These are phyloP conservation scores for Drosophila hydei DNA, from an alignment of 1,140 invertebrate genomes.

Conservation along the genomic window DNA sequence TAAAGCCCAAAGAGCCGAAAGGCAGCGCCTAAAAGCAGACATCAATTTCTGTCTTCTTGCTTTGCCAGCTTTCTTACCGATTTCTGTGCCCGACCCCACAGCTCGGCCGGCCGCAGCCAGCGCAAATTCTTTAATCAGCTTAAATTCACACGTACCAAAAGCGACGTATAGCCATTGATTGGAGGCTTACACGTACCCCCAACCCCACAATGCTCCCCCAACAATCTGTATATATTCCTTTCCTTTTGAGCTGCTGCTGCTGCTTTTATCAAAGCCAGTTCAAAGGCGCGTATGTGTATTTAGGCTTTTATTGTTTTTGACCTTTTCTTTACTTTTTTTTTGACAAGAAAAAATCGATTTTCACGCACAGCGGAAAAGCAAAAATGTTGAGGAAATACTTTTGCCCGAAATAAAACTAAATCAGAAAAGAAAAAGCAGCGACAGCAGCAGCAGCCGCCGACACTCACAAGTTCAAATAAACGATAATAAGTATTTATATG, in stretches of 20 bases:
- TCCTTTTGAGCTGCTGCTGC: slow-evolving; percentile 33
- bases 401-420: slow-evolving; percentile 68
- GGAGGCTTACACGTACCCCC: slow-evolving; percentile 57
- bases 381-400: slow-evolving; percentile 44
- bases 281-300: slow-evolving; percentile 81
- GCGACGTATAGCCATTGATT: slow-evolving; percentile 82
- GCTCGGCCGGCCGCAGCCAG: neutral
- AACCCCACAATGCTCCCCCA: neutral
- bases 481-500: slow-evolving; percentile 82
- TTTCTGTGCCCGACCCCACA: slow-evolving; percentile 35
- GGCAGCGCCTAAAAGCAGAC: slow-evolving; percentile 75
- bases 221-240: slow-evolving; percentile 35
- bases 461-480: slow-evolving; percentile 80
- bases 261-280: slow-evolving; percentile 78
- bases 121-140: slow-evolving; percentile 82
- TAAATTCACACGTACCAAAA: slow-evolving; percentile 83
- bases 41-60: slow-evolving; percentile 63
- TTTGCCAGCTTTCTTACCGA: slow-evolving; percentile 19
- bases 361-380: slow-evolving; percentile 37
- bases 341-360: slow-evolving; percentile 74
- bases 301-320: slow-evolving; percentile 82
- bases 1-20: slow-evolving; percentile 55
- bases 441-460: slow-evolving; percentile 12
- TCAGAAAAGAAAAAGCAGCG: slow-evolving; percentile 48
- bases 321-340: slow-evolving; percentile 62